These are phyloP conservation scores for Paracanthobrama guichenoti DNA, from an alignment of 2,113 vertebrate species.

Conservation along the genomic window DNA sequence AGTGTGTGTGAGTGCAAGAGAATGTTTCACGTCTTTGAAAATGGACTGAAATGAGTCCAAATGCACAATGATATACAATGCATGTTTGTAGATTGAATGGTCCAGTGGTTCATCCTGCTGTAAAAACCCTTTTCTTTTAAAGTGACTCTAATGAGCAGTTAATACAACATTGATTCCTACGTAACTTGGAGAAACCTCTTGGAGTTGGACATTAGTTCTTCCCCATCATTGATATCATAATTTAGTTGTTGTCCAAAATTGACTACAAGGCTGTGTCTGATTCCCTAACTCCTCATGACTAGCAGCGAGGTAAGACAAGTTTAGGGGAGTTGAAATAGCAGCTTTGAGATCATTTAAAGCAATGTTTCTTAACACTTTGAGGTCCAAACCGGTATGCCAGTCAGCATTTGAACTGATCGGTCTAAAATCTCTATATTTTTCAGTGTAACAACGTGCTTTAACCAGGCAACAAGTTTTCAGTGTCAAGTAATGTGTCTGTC, in stretches of 20 bases:
- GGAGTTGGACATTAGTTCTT: constrained; percentile 6
- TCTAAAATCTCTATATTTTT: constrained; percentile 38
- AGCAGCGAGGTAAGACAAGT: constrained; percentile 45
- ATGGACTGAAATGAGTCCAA: constrained; percentile 13
- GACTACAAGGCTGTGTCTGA: constrained; percentile 21
- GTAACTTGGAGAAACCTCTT: background rate
- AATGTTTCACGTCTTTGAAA: constrained; percentile 14
- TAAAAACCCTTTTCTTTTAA: constrained; percentile 9
- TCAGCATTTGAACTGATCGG: constrained; percentile 37
- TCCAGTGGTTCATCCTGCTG: constrained; percentile 8
- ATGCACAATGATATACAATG: constrained; percentile 17
- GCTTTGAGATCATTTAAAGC: constrained; percentile 68
- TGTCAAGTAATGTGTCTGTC: background rate
- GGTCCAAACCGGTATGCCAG: constrained; percentile 35
- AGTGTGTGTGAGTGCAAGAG: background rate
- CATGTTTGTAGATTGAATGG: constrained; percentile 3
- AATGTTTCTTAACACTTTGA: constrained; percentile 55
- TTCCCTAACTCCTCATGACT: constrained; percentile 12
- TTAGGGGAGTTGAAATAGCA: constrained; percentile 64
- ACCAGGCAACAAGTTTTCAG: constrained; percentile 26
- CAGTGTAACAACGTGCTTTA: background rate
- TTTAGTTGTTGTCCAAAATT: background rate
- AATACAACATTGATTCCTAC: constrained; percentile 20
- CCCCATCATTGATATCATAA: constrained; percentile 12
- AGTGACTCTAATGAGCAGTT: constrained; percentile 23